Evolutionary conservation across 2,113 vertebrate species (phyloP).

Genomic region (Trematomus loennbergii): DNA sequence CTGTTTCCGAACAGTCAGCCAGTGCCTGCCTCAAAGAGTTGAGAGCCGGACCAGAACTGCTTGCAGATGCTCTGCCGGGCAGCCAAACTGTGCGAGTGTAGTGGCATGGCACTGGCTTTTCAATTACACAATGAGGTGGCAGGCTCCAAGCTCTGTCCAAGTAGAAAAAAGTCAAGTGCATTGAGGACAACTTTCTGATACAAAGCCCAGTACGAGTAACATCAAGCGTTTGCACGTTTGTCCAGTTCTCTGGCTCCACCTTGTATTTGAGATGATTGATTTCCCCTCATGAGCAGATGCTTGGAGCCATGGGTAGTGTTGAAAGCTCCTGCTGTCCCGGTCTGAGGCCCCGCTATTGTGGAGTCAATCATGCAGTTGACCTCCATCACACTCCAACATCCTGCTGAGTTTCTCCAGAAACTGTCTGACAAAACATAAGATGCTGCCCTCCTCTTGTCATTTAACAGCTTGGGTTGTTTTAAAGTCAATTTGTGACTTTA

Average conservation of each 20-base stretch:
- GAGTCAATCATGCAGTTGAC: constrained; percentile 70
- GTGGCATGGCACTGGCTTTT: constrained; percentile 69
- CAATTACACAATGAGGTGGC: constrained; percentile 70
- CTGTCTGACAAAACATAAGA: constrained; percentile 37
- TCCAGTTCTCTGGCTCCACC: constrained; percentile 33
- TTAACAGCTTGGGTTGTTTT: constrained; percentile 30
- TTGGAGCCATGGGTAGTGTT: constrained; percentile 42
- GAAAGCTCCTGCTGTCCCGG: constrained; percentile 58
- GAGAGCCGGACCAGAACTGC: constrained; percentile 71
- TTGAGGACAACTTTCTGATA: constrained; percentile 4
- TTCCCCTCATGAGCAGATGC: constrained; percentile 65
- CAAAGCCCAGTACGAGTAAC: constrained; percentile 4
- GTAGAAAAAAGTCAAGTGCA: constrained; percentile 32
- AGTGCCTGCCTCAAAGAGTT: constrained; percentile 64
- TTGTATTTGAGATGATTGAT: constrained; percentile 62
- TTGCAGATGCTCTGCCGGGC: constrained; percentile 68
- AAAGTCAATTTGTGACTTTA: neutral
- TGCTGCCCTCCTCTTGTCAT: constrained; percentile 10
- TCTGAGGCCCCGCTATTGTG: constrained; percentile 41
- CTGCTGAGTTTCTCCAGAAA: constrained; percentile 49
- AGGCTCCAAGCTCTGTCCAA: constrained; percentile 29
- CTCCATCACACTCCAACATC: constrained; percentile 46
- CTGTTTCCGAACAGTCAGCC: constrained; percentile 73
- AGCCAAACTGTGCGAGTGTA: constrained; percentile 52
- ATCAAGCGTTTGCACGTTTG: constrained; percentile 5